Conservation (phyloP, 2,888 invertebrate species). For the Drosophila nr. perissopoda region DNA sequence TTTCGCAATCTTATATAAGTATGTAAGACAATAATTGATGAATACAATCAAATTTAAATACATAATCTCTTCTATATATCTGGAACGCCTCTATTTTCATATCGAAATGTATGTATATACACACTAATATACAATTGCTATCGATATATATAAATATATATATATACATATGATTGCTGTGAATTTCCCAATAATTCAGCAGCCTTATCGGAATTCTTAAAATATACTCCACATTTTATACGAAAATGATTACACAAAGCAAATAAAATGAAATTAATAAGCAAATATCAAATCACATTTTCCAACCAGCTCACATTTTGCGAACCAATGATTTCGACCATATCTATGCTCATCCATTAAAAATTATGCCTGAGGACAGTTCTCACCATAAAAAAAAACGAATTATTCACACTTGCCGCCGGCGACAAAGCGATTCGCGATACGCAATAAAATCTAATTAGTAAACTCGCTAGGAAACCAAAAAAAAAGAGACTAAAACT, state of each 20-base stretch:
- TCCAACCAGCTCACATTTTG: neutral
- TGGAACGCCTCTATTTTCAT: neutral
- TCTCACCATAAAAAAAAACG: slow-evolving; percentile 52
- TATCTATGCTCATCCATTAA: neutral
- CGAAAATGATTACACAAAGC: neutral
- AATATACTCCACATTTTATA: neutral
- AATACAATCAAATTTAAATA: neutral
- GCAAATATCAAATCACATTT: neutral
- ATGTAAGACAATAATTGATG: neutral
- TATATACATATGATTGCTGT: neutral
- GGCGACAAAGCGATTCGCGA: slow-evolving; percentile 65
- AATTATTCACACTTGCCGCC: slow-evolving; percentile 70
- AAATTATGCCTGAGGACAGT: slow-evolving; percentile 10
- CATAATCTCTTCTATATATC: neutral
- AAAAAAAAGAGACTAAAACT: slow-evolving; percentile 10
- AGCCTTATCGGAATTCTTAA: neutral
- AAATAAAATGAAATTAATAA: neutral
- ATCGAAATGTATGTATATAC: neutral
- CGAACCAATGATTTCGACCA: neutral
- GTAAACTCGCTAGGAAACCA: slow-evolving; percentile 45
- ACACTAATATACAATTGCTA: neutral
- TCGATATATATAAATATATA: neutral
- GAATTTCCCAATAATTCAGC: neutral
- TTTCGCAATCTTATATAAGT: neutral
- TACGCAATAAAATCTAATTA: slow-evolving; percentile 79